Evolutionary conservation across 2,888 invertebrate genomes (phyloP).

Genomic region (Eudemis profundana): DNA sequence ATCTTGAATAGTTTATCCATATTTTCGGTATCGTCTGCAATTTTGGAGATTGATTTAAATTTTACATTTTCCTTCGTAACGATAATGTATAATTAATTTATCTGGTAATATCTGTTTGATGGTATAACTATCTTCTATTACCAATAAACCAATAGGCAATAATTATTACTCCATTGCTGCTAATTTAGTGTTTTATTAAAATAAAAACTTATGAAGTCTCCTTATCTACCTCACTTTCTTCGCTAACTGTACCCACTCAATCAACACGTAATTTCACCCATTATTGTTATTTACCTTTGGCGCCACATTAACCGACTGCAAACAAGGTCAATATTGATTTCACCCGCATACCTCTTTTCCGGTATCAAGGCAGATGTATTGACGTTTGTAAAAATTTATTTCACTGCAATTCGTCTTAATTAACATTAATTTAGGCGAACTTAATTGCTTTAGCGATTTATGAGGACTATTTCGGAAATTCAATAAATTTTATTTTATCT

Average conservation of each 20-base stretch:
- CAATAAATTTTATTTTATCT: not conserved
- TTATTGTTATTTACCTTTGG: slow-evolving; percentile 20
- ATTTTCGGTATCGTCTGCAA: too few relatives aligned
- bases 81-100: too few relatives aligned
- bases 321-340: slow-evolving; percentile 41
- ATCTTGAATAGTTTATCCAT: too few relatives aligned
- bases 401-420: slow-evolving; percentile 26
- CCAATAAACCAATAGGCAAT: too few relatives aligned
- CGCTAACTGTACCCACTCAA: slow-evolving; percentile 1
- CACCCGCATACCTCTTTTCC: slow-evolving; percentile 40
- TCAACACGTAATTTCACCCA: slow-evolving; percentile 12
- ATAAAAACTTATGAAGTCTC: too few relatives aligned
- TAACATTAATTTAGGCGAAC: slow-evolving; percentile 7
- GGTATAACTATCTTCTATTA: too few relatives aligned
- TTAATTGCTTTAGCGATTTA: slow-evolving; percentile 1
- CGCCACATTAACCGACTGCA: slow-evolving; percentile 33
- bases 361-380: slow-evolving; percentile 25
- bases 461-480: not conserved
- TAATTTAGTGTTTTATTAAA: too few relatives aligned
- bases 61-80: too few relatives aligned
- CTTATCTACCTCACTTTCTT: not conserved
- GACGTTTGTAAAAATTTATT: slow-evolving; percentile 15
- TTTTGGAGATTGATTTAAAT: too few relatives aligned
- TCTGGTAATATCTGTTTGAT: too few relatives aligned
- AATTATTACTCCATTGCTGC: too few relatives aligned